Percentiles rank a stretch among this genome's conserved stretches.
Evolutionary conservation across 2,113 vertebrate genomes (phyloP).

Genomic region (Phycodurus eques): DNA sequence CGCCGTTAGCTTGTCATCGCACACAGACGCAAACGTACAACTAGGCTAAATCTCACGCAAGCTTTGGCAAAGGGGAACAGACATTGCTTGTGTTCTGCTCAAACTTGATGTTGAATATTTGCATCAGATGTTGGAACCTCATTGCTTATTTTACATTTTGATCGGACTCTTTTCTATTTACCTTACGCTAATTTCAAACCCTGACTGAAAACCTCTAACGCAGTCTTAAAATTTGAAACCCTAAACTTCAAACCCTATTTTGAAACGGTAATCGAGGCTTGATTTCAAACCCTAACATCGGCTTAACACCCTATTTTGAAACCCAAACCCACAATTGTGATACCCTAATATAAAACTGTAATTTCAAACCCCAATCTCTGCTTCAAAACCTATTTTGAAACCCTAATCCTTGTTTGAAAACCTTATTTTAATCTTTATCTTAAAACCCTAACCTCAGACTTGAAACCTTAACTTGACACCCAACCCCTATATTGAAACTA

Average conservation of each 20-base stretch:
- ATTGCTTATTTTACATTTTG: background rate
- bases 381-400: background rate
- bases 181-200: no score
- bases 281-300: no score
- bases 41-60: background rate
- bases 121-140: background rate
- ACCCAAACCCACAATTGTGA: no score
- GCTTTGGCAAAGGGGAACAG: background rate
- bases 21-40: background rate
- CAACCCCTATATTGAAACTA: background rate
- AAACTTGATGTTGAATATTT: background rate
- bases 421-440: background rate
- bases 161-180: no score
- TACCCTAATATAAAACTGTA: background rate
- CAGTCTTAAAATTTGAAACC: no score
- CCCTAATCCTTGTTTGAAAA: no score
- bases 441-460: background rate
- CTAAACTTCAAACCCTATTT: no score
- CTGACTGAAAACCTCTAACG: no score
- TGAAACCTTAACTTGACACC: background rate
- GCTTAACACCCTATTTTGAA: no score
- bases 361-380: background rate
- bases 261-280: no score
- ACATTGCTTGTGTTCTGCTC: background rate
- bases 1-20: constrained; percentile 21